These are phyloP conservation scores for Podocnemis expansa DNA, from an alignment of 2,113 vertebrate genomes.

Conservation along the genomic window DNA sequence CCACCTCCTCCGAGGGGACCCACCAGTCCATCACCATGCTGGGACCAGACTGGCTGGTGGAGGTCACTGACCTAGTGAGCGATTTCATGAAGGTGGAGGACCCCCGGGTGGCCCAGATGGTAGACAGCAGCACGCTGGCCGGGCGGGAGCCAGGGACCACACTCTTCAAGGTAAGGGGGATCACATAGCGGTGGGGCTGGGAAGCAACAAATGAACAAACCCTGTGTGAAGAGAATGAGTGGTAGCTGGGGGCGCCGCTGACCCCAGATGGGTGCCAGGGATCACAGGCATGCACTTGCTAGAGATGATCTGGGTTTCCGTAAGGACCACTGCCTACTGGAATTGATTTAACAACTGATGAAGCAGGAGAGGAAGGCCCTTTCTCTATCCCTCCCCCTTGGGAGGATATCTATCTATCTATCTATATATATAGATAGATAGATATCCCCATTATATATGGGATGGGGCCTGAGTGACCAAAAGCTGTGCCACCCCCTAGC, in stretches of 20 bases:
- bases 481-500: neutral
- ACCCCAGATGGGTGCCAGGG: neutral
- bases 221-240: neutral
- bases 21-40: conserved; percentile 97
- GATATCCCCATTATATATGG: neutral
- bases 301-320: neutral
- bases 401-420: too few relatives aligned
- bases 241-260: neutral
- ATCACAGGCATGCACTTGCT: neutral
- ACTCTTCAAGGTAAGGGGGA: conserved; percentile 85
- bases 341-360: neutral
- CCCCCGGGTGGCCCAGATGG: conserved; percentile 90
- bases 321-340: neutral
- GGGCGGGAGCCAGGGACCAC: conserved; percentile 93
- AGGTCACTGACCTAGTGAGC: conserved; percentile 95
- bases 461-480: too few relatives aligned
- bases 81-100: conserved; percentile 93
- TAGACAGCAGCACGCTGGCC: conserved; percentile 89
- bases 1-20: conserved; percentile 90
- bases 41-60: conserved; percentile 97
- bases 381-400: neutral
- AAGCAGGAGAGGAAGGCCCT: neutral
- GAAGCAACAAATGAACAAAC: too few relatives aligned
- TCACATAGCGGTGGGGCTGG: neutral
- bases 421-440: too few relatives aligned